Evolutionary conservation across 2,797 vertebrate genomes (phyloP).

Genomic region (Spinibarbus caldwelli): DNA sequence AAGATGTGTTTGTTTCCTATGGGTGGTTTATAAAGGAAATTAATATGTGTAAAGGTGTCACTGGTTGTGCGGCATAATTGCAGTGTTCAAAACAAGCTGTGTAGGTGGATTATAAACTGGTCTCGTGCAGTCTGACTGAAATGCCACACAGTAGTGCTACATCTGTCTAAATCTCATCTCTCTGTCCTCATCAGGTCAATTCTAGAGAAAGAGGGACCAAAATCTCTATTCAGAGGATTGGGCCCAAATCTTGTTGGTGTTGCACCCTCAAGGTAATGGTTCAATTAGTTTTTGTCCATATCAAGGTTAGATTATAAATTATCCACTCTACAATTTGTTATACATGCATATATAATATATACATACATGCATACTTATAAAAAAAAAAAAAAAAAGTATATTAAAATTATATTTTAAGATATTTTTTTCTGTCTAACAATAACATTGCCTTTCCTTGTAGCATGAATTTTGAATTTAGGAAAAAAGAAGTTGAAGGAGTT

Average conservation of each 20-base stretch:
- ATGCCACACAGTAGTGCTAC: not conserved
- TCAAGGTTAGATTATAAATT: not conserved
- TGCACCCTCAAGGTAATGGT: constrained; percentile 92
- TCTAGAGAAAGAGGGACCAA: constrained; percentile 97
- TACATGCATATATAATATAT: not conserved
- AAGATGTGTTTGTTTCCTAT: too few relatives aligned
- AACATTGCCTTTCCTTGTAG: not conserved
- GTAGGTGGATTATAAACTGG: constrained; percentile 5
- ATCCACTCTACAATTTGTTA: not conserved
- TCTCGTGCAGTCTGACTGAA: not conserved
- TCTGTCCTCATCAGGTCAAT: constrained; percentile 84
- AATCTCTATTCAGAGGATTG: constrained; percentile 94
- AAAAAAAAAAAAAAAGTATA: too few relatives aligned
- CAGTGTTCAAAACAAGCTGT: not conserved
- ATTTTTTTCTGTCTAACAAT: not conserved
- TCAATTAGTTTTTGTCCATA: not conserved
- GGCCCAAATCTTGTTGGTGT: constrained; percentile 98
- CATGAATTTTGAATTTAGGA: not conserved
- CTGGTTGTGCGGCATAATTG: not conserved
- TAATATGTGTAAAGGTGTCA: not conserved
- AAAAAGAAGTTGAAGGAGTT: not conserved
- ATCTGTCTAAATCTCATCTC: not conserved
- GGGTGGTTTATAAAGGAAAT: not conserved
- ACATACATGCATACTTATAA: too few relatives aligned
- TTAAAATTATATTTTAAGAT: too few relatives aligned